phyloP scores from a whole-genome alignment of 2,888 invertebrate species.

The Trissolcus japonicus region DNA sequence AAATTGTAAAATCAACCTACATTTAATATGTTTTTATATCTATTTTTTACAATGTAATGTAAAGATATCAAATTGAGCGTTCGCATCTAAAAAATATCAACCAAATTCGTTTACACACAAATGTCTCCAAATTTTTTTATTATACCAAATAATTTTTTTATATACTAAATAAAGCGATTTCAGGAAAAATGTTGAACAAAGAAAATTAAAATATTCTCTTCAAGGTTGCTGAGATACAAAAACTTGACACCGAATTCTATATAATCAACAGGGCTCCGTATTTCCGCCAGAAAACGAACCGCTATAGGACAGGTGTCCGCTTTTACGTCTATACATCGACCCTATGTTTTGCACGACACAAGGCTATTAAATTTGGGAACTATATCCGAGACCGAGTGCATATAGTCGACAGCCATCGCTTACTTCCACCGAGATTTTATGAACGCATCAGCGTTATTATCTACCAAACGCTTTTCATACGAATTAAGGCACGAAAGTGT shows the following conservation, averaged over 20 bases:
- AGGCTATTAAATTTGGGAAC: slow-evolving; percentile 73
- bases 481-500: slow-evolving; percentile 39
- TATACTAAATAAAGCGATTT: too few relatives aligned
- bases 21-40: too few relatives aligned
- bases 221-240: slow-evolving; percentile 36
- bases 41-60: too few relatives aligned
- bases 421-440: slow-evolving; percentile 65
- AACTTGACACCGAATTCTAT: slow-evolving; percentile 47
- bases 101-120: too few relatives aligned
- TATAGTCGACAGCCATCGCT: slow-evolving; percentile 48
- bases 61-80: too few relatives aligned
- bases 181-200: too few relatives aligned
- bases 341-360: slow-evolving; percentile 61
- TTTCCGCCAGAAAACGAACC: slow-evolving; percentile 64
- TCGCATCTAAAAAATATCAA: too few relatives aligned
- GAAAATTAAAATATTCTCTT: too few relatives aligned
- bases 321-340: slow-evolving; percentile 53
- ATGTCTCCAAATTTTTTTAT: too few relatives aligned
- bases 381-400: slow-evolving; percentile 61
- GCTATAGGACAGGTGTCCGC: slow-evolving; percentile 34
- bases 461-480: slow-evolving; percentile 58
- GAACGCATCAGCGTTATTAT: slow-evolving; percentile 72
- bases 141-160: too few relatives aligned
- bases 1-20: too few relatives aligned
- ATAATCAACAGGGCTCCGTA: slow-evolving; percentile 61